Evolutionary conservation across 2,888 invertebrate genomes (phyloP), one percentile per base, ranked within the genome.

Genomic region (Strigamia crassipes): DNA sequence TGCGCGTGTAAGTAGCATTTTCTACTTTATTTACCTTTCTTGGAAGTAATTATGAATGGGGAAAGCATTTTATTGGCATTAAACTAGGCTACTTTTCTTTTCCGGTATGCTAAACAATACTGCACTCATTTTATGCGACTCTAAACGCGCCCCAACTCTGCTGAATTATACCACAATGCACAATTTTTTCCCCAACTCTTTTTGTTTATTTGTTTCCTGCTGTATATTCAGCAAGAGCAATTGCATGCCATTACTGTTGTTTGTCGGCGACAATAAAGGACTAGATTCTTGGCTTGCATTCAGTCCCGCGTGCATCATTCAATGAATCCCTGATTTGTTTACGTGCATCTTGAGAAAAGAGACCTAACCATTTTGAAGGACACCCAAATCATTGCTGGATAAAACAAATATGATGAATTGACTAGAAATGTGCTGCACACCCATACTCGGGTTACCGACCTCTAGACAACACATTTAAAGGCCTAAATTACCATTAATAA

Each of bases 291-390:
- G 18, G 56, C 21, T 56, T 18, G 15, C 56, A 38, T 56, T 9
- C 56, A 56, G 18, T 56, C 18, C 18, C 56, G 18, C 9, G 56
- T n/a, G 18, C 46, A 21, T n/a, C 56, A 56, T 56, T 56, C 18
- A 56, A 56, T 56, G 56, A 56, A 56, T 0, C 56, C 56, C 56
- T 56, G 56, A 56, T 18, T 56, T 56, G 56, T 56, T 56, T 56
- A 56, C 18, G 56, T 18, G 56, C 9, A 8, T 56, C 56, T 18
- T n/a, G 56, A 46, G 46, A 46, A 1, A 38, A 38, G 38, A 38
- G 38, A 38, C 46, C 3, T 46, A 15, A 56, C n/a, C n/a, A 9
- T n/a, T n/a, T 2, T 18, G 56, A 18, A 56, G 18, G n/a, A 21
- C n/a, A 56, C n/a, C n/a, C 56, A 56, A 56, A 56, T 18, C 56